phyloP scores from a whole-genome alignment of 2,797 vertebrate species.

The Cirrhinus mrigala region DNA sequence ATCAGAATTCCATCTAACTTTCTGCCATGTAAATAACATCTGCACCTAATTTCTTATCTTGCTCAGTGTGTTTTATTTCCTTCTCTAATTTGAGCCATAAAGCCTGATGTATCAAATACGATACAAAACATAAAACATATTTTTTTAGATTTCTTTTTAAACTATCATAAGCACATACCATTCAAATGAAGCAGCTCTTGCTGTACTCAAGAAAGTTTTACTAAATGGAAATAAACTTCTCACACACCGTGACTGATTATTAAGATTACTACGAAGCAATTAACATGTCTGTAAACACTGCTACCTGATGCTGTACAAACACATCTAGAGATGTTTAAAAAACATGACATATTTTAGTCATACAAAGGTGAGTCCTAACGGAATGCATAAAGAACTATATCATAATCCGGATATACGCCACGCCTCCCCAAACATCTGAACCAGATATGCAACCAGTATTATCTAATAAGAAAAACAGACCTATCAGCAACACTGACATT shows the following conservation, averaged over 20 bases:
- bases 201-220: not conserved
- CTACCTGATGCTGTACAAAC: not conserved
- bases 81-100: not conserved
- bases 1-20: not conserved
- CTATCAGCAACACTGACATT: not conserved
- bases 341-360: too few relatives aligned
- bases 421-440: not conserved
- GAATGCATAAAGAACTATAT: not conserved
- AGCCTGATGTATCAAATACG: not conserved
- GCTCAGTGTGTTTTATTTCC: not conserved
- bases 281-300: not conserved
- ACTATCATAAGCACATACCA: too few relatives aligned
- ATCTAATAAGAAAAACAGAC: too few relatives aligned
- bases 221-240: not conserved
- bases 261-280: not conserved
- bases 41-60: too few relatives aligned
- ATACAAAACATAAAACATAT: not conserved
- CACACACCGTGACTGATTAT: not conserved
- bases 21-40: not conserved
- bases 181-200: not conserved
- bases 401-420: not conserved
- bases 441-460: not conserved
- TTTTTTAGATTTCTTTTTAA: too few relatives aligned
- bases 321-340: not conserved
- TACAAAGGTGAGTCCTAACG: too few relatives aligned